Evolutionary conservation across 2,888 invertebrate species (phyloP), one percentile per base, ranked within the genome.

Genomic region (Drosophila birchii): DNA sequence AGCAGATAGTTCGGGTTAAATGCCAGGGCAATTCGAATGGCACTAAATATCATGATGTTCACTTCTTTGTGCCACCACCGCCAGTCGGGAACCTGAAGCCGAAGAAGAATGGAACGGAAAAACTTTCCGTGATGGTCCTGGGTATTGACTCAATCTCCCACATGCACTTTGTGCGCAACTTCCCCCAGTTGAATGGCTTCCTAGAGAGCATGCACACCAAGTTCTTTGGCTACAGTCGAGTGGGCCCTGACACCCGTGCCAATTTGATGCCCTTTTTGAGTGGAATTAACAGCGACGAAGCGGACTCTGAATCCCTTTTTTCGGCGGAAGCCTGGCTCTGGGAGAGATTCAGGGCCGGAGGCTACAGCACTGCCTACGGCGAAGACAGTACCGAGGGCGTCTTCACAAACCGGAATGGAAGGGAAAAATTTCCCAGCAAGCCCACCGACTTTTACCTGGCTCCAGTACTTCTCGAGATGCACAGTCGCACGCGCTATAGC

Each of bases 181-280:
- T 98, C 95, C 96, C 96, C 0, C 93, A 93, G 85, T 96, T 96
- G 0, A 91, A 93, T 7, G 88, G 92, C 7, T 94, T 94, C 76
- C 89, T 96, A 29, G 93, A 94, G 14, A 57, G 64, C 1, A 39
- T 68, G 20, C 80, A 94, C 16, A 93, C 96, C 58, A 96, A 97
- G 91, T 93, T 98, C 89, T 91, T 95, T 63, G 98, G 98, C 3
- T 97, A 97, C 91, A 97, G 96, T 90, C 98, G 98, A 93, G 96
- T 98, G 9, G 98, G 95, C 1, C 97, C 97, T 90, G 98, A 98
- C 91, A 97, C 98, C 0, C 97, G 96, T 91, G 97, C 97, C 1
- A 98, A 98, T 92, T 91, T 98, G 70, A 94, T 96, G 1, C 96
- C 98, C 0, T 94, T 97, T 69, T 92, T 98, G 12, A 94, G 95